Evolutionary conservation across 2,888 invertebrate species (phyloP), one percentile per base, ranked within the genome.

Genomic region (Conistra vaccinii): DNA sequence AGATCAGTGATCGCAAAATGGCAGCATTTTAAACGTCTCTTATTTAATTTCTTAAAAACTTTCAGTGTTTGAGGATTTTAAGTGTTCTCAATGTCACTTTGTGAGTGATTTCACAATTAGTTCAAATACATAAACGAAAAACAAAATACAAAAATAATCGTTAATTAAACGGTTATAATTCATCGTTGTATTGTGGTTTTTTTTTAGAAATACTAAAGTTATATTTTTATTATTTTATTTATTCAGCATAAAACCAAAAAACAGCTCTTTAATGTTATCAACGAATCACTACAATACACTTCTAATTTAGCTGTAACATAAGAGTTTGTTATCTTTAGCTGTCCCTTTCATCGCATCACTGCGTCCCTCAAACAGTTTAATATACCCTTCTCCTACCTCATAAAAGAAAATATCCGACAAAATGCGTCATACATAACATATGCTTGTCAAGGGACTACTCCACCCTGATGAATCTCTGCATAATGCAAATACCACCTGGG

Each of bases 381-480:
- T 58, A 77, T n/a, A 39, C 12, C 32, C 48, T 35, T 45, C 17
- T 35, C 35, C 39, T 71, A 29, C 32, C 14, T 10, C 61, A 67
- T 69, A 58, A 53, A 75, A 68, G 42, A 67, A 78, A 73, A 77
- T 67, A 69, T 69, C 42, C 53, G 23, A 55, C 69, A 66, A 81
- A 69, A 70, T 71, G n/a, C 53, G 57, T 73, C 62, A 81, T 69
- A 69, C 72, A 85, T 85, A 81, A 65, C 57, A 66, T n/a, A 84
- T 55, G 20, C 39, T 66, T 62, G 55, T 62, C 77, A 85, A 62
- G 73, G 75, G 66, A 69, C 76, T 70, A 67, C 86, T 83, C 32
- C 23, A 48, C 66, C 26, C 39, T 83, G 86, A 86, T 86, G 87
- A 86, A 87, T 79, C 81, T 81, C 53, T 86, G 81, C 86, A 86